phyloP scores from a whole-genome alignment of 2,797 vertebrate species.

The Morus bassanus region DNA sequence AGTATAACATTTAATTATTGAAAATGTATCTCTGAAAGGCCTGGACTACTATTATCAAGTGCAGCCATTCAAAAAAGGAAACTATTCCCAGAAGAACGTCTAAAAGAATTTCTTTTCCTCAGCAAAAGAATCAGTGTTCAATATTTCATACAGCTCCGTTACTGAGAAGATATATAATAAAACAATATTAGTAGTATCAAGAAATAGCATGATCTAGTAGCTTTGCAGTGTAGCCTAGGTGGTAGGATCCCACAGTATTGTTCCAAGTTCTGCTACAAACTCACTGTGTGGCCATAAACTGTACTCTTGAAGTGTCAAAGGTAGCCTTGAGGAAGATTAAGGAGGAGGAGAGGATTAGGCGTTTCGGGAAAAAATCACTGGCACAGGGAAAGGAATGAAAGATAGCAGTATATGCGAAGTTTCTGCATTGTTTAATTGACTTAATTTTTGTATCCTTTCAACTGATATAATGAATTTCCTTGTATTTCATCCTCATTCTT shows the following conservation, averaged over 20 bases:
- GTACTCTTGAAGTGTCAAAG: neutral
- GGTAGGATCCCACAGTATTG: neutral
- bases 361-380: neutral
- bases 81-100: neutral
- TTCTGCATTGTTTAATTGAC: neutral
- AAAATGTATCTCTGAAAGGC: neutral
- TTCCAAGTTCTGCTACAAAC: neutral
- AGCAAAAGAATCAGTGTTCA: neutral
- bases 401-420: neutral
- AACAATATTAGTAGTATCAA: neutral
- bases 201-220: neutral
- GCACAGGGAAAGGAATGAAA: neutral
- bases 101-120: neutral
- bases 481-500: neutral
- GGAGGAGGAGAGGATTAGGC: neutral
- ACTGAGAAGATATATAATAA: neutral
- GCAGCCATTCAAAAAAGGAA: neutral
- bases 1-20: neutral
- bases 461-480: neutral
- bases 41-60: neutral
- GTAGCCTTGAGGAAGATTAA: neutral
- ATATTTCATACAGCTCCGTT: neutral
- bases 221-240: neutral
- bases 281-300: neutral
- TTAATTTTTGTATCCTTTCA: neutral